These are phyloP conservation scores for Cosmia pyralina DNA, from an alignment of 2,888 invertebrate species.

Conservation along the genomic window DNA sequence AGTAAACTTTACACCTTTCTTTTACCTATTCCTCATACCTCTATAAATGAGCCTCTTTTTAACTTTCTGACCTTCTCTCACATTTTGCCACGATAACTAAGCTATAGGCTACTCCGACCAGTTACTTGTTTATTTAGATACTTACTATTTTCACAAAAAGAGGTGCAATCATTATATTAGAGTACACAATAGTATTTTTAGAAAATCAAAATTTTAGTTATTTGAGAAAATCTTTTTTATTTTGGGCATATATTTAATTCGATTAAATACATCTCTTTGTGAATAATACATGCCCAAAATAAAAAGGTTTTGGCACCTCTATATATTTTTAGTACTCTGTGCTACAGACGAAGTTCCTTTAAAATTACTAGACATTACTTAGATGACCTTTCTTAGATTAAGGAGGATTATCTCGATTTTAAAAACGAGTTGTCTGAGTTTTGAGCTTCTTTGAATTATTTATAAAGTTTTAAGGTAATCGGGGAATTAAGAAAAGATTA, in stretches of 20 bases:
- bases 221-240: too few species aligned
- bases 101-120: too few species aligned
- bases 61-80: background rate
- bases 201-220: too few species aligned
- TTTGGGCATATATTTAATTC: too few species aligned
- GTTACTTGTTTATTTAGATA: background rate
- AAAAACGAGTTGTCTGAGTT: conserved; percentile 34
- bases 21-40: too few species aligned
- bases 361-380: conserved; percentile 54
- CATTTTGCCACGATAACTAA: background rate
- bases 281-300: background rate
- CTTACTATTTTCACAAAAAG: background rate
- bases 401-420: conserved; percentile 50
- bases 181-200: background rate
- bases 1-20: too few species aligned
- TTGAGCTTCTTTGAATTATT: conserved; percentile 38
- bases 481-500: conserved; percentile 4
- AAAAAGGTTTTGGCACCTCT: conserved; percentile 10
- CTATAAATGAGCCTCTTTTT: background rate
- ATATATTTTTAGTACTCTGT: background rate
- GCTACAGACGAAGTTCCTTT: conserved; percentile 32
- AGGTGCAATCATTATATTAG: background rate
- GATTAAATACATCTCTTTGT: too few species aligned
- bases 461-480: conserved; percentile 34
- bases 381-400: conserved; percentile 42